Conservation (phyloP, 2,113 vertebrate species). For the Pleuronectes platessa region DNA sequence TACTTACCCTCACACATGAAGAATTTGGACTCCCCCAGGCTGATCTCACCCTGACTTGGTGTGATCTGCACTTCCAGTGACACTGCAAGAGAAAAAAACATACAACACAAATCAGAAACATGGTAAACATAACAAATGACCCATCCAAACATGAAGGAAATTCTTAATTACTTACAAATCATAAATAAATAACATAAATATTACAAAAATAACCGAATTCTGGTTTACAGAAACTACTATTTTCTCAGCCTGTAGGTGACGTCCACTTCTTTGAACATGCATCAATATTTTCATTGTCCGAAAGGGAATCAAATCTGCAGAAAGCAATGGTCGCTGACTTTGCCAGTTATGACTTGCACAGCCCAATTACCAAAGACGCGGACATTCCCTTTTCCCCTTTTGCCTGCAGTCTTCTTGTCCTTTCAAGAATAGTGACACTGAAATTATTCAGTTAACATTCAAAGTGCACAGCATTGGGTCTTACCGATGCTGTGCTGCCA, state of each 20-base stretch:
- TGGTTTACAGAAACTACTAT: not conserved
- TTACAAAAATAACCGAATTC: not conserved
- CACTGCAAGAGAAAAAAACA: slow-evolving; percentile 77
- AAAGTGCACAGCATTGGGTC: not conserved
- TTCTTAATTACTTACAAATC: not conserved
- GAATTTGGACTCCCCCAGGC: slow-evolving; percentile 98
- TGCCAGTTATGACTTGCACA: slow-evolving; percentile 20
- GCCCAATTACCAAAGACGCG: slow-evolving; percentile 14
- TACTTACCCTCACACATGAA: slow-evolving; percentile 94
- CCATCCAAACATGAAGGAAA: too few species aligned
- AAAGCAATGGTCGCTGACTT: not conserved
- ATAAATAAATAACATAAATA: not conserved
- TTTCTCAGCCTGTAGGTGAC: not conserved
- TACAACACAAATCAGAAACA: slow-evolving; percentile 18
- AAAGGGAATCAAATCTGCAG: not conserved
- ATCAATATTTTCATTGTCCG: not conserved
- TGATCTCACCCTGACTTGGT: slow-evolving; percentile 94
- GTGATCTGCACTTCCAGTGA: slow-evolving; percentile 95
- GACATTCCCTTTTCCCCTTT: slow-evolving; percentile 22
- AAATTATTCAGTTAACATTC: slow-evolving; percentile 40
- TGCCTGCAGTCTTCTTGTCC: slow-evolving; percentile 25
- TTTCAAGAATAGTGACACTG: slow-evolving; percentile 43
- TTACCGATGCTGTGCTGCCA: not conserved
- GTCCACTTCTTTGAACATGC: not conserved
- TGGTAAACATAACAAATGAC: not conserved